Evolutionary conservation across 92 coral and sea anemone species (phyloP), one percentile per base, ranked within the genome.

Genomic region (Diadumene lineata): DNA sequence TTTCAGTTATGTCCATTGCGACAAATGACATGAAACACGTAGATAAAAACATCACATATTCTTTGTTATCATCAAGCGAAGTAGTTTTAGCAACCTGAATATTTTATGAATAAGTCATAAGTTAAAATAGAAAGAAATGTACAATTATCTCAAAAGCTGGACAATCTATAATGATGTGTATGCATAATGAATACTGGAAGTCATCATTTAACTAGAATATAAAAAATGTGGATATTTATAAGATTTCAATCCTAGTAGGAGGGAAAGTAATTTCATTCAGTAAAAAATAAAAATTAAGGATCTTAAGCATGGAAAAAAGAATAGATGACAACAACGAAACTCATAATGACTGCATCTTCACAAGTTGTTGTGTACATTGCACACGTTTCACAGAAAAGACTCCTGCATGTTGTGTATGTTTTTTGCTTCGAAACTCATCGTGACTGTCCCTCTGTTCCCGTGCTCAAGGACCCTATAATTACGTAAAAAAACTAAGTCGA

Each of bases 211-310:
- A 55, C 22, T 9, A 58, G 2, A 26, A 6, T 58, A 22, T 58
- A 18, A 7, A n/a, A 58, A 1, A 17, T 22, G 26, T 18, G 15
- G 26, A 62, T 62, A 30, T 62, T 56, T 72, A 56, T 72, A 56
- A 50, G 77, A 32, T 56, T 53, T 56, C 11, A 1, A 25, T 0
- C 75, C 21, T 56, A 30, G 75, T 30, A 28, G 76, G 66, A 23
- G 77, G 34, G 64, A 56, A 8, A 72, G 33, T 22, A 34, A 32
- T 56, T 33, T 72, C 9, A 30, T 6, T 25, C 22, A 17, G 15
- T 7, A 22, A 58, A 9, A 62, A 62, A 1, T 62, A 28, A 13
- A 62, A 8, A 62, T 62, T 62, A 62, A 62, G 21, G 22, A 6
- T 23, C 1, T 15, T 21, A 24, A 15, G 65, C 31, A 8, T 6